These are phyloP conservation scores for Microcaecilia unicolor DNA, from an alignment of 2,797 vertebrate genomes.

Conservation along the genomic window DNA sequence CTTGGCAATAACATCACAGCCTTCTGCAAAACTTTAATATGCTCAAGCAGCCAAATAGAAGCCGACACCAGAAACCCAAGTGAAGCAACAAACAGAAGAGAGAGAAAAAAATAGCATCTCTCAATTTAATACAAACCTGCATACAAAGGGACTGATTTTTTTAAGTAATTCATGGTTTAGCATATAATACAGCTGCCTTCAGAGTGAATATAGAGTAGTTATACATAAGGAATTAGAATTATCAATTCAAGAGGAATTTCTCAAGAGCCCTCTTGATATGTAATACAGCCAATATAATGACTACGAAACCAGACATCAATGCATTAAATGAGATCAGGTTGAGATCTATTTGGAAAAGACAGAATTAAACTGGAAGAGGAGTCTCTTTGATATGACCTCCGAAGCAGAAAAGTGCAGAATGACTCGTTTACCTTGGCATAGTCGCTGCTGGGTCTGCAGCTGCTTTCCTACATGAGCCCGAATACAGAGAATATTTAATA, in stretches of 20 bases:
- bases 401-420: conserved; percentile 40
- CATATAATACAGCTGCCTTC: conserved; percentile 57
- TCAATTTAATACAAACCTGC: conserved; percentile 71
- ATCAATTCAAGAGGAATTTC: conserved; percentile 56
- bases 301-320: conserved; percentile 63
- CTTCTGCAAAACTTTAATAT: conserved; percentile 77
- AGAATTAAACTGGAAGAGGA: conserved; percentile 51
- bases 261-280: conserved; percentile 69
- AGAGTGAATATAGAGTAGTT: conserved; percentile 66
- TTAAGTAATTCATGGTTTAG: conserved; percentile 66
- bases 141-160: conserved; percentile 71
- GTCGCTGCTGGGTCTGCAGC: conserved; percentile 17
- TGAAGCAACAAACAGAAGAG: conserved; percentile 51
- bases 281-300: conserved; percentile 64
- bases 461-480: conserved; percentile 32
- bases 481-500: conserved; percentile 20
- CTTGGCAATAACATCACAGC: conserved; percentile 83
- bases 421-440: conserved; percentile 29
- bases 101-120: conserved; percentile 51
- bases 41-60: conserved; percentile 76
- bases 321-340: conserved; percentile 61
- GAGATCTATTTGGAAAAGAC: conserved; percentile 59
- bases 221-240: conserved; percentile 75
- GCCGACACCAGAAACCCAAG: conserved; percentile 66
- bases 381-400: conserved; percentile 69